Base-by-base conservation (phyloP, 2,113 vertebrate species). In the Heptranchias perlo region DNA sequence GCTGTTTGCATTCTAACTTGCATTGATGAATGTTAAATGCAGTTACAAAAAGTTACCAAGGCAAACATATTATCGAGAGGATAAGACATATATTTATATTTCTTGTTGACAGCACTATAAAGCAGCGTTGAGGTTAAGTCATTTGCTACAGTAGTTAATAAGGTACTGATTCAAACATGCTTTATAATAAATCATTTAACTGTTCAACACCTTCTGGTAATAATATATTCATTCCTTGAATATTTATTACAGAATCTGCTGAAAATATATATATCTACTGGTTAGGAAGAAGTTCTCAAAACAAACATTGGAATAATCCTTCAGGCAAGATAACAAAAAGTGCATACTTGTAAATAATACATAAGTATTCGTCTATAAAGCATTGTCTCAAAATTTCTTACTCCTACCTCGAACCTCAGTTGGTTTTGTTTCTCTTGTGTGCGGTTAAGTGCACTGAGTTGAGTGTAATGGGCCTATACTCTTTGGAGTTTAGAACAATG, bases 81-180 rank as follows among this genome's bases (percentile, higher is more conserved):
- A 35, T 91, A 16, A 35, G 52, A n/a, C 28, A 54, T 58, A 58
- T 31, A 91, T 91, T 54, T 91, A 54, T 58, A 91, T 52, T 7
- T 89, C 86, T 91, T n/a, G 52, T 52, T 61, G 87, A 35, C 52
- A 61, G 87, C 25, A 35, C 52, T 16, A 35, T 61, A 54, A 58
- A 91, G 49, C 52, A 91, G 52, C 2, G 13, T 31, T 35, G 11
- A 58, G 87, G 87, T 58, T 91, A 58, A 91, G 87, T 91, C 13
- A 91, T 61, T n/a, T 58, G 52, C 52, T 91, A 58, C 87, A 31
- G 14, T 54, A 91, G 52, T 91, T 91, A 91, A 91, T 91, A 91
- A 91, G 87, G 49, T 91, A 91, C 87, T 58, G 49, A 91, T 91
- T 91, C 87, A 91, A 31, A 58, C 1, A 4, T n/a, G 31, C 87